These are phyloP conservation scores for Pelosia muscerda DNA, from an alignment of 2,888 invertebrate genomes.

Conservation along the genomic window DNA sequence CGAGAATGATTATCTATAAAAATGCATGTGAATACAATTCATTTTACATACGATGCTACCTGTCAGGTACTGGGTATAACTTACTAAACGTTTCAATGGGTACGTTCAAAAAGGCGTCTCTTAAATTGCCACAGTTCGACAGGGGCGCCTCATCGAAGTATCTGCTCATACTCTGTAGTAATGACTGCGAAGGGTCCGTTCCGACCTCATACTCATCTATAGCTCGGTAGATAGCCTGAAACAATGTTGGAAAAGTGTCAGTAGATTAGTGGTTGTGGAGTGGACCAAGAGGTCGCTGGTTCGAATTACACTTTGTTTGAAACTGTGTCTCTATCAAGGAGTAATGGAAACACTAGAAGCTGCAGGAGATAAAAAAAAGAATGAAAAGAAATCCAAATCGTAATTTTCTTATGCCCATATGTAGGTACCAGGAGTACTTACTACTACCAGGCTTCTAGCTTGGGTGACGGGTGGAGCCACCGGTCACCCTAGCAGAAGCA, in stretches of 20 bases:
- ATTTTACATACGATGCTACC: conserved; percentile 47
- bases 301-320: too few relatives aligned
- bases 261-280: neutral
- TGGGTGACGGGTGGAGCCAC: too few relatives aligned
- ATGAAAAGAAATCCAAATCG: too few relatives aligned
- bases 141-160: conserved; percentile 67
- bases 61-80: conserved; percentile 56
- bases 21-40: neutral
- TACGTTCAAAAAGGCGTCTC: conserved; percentile 70
- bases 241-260: conserved; percentile 31
- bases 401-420: too few relatives aligned
- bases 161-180: conserved; percentile 84
- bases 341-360: too few relatives aligned
- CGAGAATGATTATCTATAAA: neutral
- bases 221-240: conserved; percentile 77
- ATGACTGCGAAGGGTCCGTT: conserved; percentile 87
- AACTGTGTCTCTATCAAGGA: too few relatives aligned
- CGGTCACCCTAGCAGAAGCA: too few relatives aligned
- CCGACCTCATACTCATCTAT: conserved; percentile 88
- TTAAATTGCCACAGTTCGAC: conserved; percentile 77
- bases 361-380: too few relatives aligned
- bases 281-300: too few relatives aligned
- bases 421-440: too few relatives aligned
- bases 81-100: conserved; percentile 63
- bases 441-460: too few relatives aligned